Base-by-base conservation (phyloP, 2,113 vertebrate species). In the Sardina pilchardus region DNA sequence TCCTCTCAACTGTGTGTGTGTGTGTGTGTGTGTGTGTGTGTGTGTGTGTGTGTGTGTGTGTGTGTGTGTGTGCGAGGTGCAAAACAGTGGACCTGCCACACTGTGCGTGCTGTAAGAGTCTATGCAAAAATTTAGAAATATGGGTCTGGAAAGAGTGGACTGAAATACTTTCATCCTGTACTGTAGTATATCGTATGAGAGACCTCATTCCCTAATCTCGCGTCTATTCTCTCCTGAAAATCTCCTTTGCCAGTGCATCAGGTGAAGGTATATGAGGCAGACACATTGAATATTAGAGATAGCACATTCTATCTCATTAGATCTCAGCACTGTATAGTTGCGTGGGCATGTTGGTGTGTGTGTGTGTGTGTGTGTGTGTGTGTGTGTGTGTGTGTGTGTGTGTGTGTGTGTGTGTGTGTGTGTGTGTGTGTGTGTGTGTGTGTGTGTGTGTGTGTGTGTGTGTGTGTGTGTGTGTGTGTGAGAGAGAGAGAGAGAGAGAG, bases 261-360 rank as follows among this genome's bases (percentile, higher is more conserved):
- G 71, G 39, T 78, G 36, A 78, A 78, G 71, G 71, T 34, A 36
- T 78, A 78, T 78, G 16, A 78, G 71, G 71, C 34, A 78, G 71
- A 14, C 71, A 36, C 71, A 34, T 4, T 34, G 26, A 30, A 71
- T 71, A 30, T 71, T 8, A 71, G 63, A 71, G 63, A 30, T 30
- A 34, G 1, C 67, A 16, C 30, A 34, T 78, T 78, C 0, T 78
- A 78, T 78, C 71, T 78, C 30, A 78, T 78, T 78, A 78, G 0
- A 78, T 78, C 71, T 78, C 36, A 78, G 34, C 71, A 78, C 12
- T 5, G 10, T 78, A 26, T 59, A 24, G 34, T 8, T 6, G 42
- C 4, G 47, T 83, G 48, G 53, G 71, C 26, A 43, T 45, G 71
- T 47, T 14, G 30, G 84, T 59, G 78, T 85, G 78, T 81, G 81